Evolutionary conservation across 2,888 invertebrate species (phyloP), one percentile per base, ranked within the genome.

Genomic region (Reticulitermes lucifugus): DNA sequence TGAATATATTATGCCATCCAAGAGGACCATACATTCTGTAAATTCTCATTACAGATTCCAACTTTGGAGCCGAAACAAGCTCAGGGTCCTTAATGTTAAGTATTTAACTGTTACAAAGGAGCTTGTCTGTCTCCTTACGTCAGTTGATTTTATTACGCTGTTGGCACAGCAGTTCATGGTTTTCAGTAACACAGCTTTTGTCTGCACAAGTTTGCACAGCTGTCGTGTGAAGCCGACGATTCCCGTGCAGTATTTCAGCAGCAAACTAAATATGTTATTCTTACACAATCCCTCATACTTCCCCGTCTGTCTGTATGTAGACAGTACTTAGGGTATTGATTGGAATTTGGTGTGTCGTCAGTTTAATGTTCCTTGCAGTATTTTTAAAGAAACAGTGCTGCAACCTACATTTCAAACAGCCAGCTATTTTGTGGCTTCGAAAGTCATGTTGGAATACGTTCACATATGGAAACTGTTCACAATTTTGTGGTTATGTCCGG

Each of bases 41-140:
- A 60, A 81, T 60, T 59, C 81, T 81, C 59, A 81, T 81, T 81
- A 59, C 81, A 81, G 25, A 81, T 81, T 59, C 81, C 18, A n/a
- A 81, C 59, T 51, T 55, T 18, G 51, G 43, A 51, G 51, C 25
- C 55, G 55, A 79, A 79, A 79, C 73, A 73, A 73, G 73, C 73
- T 73, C 41, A 41, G 35, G 73, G 59, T 79, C 79, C 79, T 79
- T 51, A 79, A 79, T 79, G 79, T 59, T 79, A 79, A 79, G 51
- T 59, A 79, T 73, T 73, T 73, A 21, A 35, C 41, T 35, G 73
- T 73, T 73, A 73, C 73, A 73, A 73, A 73, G 73, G 73, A 4
- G 73, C 73, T 73, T 73, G n/a, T 73, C 73, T 73, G 21, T 41
- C 73, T 73, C 73, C 73, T 73, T 73, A 73, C 41, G 22, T 73